Evolutionary conservation across 2,888 invertebrate genomes (phyloP).

Genomic region (Ditylenchus weischeri): DNA sequence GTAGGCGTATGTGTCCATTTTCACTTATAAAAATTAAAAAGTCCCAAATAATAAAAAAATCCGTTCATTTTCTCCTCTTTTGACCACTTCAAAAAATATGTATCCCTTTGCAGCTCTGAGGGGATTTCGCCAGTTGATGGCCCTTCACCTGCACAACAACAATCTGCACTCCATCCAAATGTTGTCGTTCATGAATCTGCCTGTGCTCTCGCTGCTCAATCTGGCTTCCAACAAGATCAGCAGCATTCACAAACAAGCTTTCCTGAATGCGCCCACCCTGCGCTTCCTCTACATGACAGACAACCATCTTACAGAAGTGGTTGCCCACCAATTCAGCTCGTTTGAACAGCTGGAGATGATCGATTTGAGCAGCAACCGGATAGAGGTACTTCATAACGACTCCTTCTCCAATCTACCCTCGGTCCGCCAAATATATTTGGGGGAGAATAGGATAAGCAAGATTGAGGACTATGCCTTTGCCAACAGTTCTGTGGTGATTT

Average conservation of each 20-base stretch:
- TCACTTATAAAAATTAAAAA: too few species aligned
- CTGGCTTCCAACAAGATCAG: conserved; percentile 52
- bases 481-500: conserved; percentile 49
- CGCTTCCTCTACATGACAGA: conserved; percentile 56
- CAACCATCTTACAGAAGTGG: conserved; percentile 45
- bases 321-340: conserved; percentile 37
- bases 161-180: conserved; percentile 48
- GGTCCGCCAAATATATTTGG: conserved; percentile 55
- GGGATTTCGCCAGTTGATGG: conserved; percentile 56
- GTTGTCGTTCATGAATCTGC: conserved; percentile 57
- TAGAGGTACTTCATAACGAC: conserved; percentile 42
- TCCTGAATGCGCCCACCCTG: conserved; percentile 58
- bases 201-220: conserved; percentile 55
- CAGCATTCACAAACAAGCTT: conserved; percentile 49
- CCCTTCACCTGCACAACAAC: conserved; percentile 57
- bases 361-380: conserved; percentile 51
- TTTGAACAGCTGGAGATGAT: conserved; percentile 52
- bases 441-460: conserved; percentile 42
- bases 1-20: too few species aligned
- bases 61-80: too few species aligned
- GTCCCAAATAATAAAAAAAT: too few species aligned
- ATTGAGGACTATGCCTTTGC: conserved; percentile 52
- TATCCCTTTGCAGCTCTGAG: conserved; percentile 47
- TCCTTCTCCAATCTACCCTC: conserved; percentile 46
- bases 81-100: too few species aligned